Percentiles rank a stretch among this genome's conserved stretches.
Evolutionary conservation across 2,113 vertebrate species (phyloP).

Genomic region (Podarcis cretensis): DNA sequence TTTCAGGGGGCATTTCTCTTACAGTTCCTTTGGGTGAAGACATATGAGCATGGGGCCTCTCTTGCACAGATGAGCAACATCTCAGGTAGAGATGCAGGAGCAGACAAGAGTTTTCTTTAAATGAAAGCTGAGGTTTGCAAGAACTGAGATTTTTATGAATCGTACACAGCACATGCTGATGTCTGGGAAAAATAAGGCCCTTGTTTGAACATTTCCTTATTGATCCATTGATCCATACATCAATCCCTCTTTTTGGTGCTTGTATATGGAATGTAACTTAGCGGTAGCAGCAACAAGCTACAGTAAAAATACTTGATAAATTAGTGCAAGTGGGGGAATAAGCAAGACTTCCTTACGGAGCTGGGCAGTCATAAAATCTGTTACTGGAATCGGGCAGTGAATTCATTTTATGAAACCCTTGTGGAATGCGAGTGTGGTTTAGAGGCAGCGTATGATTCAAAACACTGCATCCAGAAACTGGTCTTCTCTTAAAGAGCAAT

Average conservation of each 20-base stretch:
- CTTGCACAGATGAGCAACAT: background rate
- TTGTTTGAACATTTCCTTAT: background rate
- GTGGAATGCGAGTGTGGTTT: slow-evolving; percentile 34
- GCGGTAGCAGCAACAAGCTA: background rate
- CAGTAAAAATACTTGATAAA: slow-evolving; percentile 21
- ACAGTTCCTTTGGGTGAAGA: background rate
- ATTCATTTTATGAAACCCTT: slow-evolving; percentile 31
- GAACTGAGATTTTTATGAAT: background rate
- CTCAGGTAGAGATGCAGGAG: background rate
- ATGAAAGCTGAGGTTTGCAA: background rate
- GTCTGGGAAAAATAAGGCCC: background rate
- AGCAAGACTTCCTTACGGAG: slow-evolving; percentile 24
- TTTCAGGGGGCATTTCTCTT: background rate
- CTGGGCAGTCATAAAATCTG: background rate
- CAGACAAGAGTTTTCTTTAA: background rate
- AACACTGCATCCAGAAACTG: slow-evolving; percentile 29
- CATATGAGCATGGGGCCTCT: background rate
- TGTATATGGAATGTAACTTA: slow-evolving; percentile 5
- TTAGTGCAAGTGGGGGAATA: background rate
- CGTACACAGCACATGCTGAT: background rate
- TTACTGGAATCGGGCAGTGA: slow-evolving; percentile 31
- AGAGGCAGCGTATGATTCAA: slow-evolving; percentile 12
- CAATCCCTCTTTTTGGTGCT: background rate
- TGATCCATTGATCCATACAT: background rate
- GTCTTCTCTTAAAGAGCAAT: slow-evolving; percentile 32